Percentiles rank a stretch among this genome's conserved stretches.
phyloP scores from a whole-genome alignment of 2,797 vertebrate species.

The Varecia variegata region DNA sequence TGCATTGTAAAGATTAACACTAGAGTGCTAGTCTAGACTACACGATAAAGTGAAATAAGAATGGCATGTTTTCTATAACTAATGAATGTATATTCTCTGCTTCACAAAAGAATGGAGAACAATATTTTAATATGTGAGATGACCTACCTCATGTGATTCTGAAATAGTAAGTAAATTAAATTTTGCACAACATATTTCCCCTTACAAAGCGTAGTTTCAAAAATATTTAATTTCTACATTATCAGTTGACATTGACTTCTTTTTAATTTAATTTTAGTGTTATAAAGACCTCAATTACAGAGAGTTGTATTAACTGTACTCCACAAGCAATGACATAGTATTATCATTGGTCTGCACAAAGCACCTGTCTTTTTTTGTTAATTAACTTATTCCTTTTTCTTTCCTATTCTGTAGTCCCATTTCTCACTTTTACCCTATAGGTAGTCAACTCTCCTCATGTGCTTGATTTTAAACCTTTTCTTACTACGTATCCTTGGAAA shows the following conservation, averaged over 20 bases:
- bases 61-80: not conserved
- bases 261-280: not conserved
- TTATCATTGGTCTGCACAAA: not conserved
- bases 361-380: not conserved
- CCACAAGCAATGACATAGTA: not conserved
- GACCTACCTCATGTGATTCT: not conserved
- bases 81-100: not conserved
- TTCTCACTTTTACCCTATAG: not conserved
- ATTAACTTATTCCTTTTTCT: not conserved
- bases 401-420: not conserved
- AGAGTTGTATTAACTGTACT: not conserved
- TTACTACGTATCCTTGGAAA: not conserved
- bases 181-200: not conserved
- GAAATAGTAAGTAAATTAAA: not conserved
- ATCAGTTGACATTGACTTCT: not conserved
- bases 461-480: not conserved
- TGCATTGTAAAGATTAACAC: not conserved
- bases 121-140: not conserved
- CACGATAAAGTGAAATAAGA: not conserved
- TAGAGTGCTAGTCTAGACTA: not conserved
- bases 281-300: not conserved
- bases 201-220: not conserved
- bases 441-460: not conserved
- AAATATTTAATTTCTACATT: not conserved
- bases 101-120: not conserved